phyloP scores from a whole-genome alignment of 2,797 vertebrate species.

The Sorex maritimensis region DNA sequence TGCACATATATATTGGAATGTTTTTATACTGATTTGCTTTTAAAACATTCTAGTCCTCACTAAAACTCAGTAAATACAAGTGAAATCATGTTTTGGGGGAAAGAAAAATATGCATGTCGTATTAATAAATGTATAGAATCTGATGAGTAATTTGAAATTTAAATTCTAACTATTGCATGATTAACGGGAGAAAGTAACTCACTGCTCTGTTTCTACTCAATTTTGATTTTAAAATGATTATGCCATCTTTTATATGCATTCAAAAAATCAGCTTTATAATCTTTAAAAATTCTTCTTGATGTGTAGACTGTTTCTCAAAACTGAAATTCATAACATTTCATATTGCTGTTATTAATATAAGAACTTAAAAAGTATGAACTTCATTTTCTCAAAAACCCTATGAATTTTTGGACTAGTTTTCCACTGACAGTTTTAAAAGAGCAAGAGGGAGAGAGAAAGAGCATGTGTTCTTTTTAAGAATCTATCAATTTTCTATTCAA shows the following conservation, averaged over 20 bases:
- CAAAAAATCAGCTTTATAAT: background rate
- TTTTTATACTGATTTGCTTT: conserved; percentile 29
- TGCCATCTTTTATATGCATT: conserved; percentile 33
- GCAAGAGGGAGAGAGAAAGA: background rate
- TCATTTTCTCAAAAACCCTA: conserved; percentile 19
- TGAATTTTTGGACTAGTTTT: background rate
- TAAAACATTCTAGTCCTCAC: background rate
- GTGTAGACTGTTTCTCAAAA: conserved; percentile 4
- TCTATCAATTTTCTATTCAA: background rate
- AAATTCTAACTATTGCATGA: conserved; percentile 28
- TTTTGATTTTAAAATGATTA: conserved; percentile 54
- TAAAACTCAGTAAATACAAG: background rate
- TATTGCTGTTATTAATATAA: background rate
- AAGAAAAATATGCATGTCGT: background rate
- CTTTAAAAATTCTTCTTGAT: conserved; percentile 9
- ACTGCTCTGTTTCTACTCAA: background rate
- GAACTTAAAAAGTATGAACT: background rate
- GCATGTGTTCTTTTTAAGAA: background rate
- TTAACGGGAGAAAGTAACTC: conserved; percentile 7
- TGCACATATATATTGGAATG: conserved; percentile 8
- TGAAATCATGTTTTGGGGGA: background rate
- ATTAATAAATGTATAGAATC: conserved; percentile 21
- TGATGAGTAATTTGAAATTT: conserved; percentile 67
- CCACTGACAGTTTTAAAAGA: background rate
- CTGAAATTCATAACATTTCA: conserved; percentile 27